Base-by-base conservation (phyloP, 1,140 invertebrate species). In the Neomicropteryx cornuta region DNA sequence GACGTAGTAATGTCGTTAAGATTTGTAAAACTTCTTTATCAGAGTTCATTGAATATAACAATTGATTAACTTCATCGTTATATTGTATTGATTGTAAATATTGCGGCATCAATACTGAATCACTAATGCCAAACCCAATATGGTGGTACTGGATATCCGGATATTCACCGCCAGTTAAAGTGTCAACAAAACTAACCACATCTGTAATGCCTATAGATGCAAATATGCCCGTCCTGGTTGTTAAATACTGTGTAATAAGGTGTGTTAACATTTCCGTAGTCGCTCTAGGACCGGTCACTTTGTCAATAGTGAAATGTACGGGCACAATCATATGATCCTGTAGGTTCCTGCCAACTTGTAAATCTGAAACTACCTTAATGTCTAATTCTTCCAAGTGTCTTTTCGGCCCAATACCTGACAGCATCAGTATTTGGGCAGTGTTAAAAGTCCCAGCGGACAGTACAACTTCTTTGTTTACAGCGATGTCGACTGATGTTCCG, bases 301-400 rank as follows among this genome's bases (percentile, higher is more conserved):
- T 42, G 36, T 58, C 56, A 17, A 50, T 49, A 36, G 54, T 53
- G 14, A 61, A 39, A 29, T 52, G 55, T 19, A 67, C 30, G 6
- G 58, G 57, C 20, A 58, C 49, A 19, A 56, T 49, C 19, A 55
- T 43, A 42, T 81, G 77, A 47, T 80, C 77, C 50, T 79, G 74
- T 0, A 87, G 66, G 56, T 87, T 86, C 33, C 72, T 52, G 0
- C 83, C 84, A 2, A 87, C 84, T 0, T 76, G 72, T 4, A 83
- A 56, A 48, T 83, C 70, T 34, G 61, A 28, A 3, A 73, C 44
- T 1, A 70, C 48, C 1, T 61, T 39, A 5, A 81, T 73, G 11
- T 58, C 60, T 3, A 63, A 42, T 19, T 52, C 46, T 37, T 55
- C 37, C 4, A 67, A 36, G 36, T 67, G 60, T 20, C 48, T 31